Evolutionary conservation across 2,113 vertebrate species (phyloP).

Genomic region (Anthoscopus minutus): DNA sequence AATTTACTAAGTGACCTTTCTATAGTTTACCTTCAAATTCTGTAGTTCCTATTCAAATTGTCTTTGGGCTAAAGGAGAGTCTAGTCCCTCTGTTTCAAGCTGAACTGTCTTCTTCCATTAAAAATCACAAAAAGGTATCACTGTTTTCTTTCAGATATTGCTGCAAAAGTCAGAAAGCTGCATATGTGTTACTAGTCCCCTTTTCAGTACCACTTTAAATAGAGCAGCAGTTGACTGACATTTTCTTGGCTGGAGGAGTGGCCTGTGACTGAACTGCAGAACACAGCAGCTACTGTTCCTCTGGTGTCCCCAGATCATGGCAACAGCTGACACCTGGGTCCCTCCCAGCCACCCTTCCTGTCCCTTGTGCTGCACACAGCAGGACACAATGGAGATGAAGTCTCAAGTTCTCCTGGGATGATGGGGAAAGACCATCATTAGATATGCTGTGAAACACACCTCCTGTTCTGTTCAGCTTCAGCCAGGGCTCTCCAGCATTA

Average conservation of each 20-base stretch:
- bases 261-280: background rate
- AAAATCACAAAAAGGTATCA: background rate
- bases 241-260: background rate
- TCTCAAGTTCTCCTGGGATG: background rate
- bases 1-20: background rate
- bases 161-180: background rate
- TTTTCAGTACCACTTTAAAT: background rate
- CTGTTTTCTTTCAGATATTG: background rate
- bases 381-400: background rate
- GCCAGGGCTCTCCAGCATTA: background rate
- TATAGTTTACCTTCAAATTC: background rate
- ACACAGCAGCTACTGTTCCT: fast-evolving
- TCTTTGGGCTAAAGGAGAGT: background rate
- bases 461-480: background rate
- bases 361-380: background rate
- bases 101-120: background rate
- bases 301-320: background rate
- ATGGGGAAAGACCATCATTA: background rate
- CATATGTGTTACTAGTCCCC: background rate
- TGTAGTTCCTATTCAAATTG: background rate
- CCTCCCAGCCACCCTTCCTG: too few relatives aligned
- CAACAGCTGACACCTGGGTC: fast-evolving
- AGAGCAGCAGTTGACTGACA: background rate
- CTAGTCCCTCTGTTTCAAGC: background rate
- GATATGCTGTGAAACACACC: background rate